A percentile compares a stretch with the other conserved stretches of the same genome.
Evolutionary conservation across 2,113 vertebrate species (phyloP).

Genomic region (Thunnus maccoyii): DNA sequence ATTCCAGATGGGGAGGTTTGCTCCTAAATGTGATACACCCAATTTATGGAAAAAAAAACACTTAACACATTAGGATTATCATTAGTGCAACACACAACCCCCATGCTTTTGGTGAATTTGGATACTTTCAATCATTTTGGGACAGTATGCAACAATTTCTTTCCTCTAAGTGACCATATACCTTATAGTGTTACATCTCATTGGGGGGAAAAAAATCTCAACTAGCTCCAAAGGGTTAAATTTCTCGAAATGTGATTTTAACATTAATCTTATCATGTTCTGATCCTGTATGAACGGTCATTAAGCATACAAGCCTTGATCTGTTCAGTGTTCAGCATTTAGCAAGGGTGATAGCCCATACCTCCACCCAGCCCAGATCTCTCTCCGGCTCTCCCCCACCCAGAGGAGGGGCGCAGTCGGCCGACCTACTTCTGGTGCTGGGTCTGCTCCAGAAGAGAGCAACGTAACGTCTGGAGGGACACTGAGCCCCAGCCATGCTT

Average conservation of each 20-base stretch:
- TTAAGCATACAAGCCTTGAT: constrained; percentile 47
- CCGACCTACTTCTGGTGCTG: constrained; percentile 78
- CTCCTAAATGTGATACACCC: constrained; percentile 22
- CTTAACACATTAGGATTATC: neutral
- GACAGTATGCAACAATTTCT: no score
- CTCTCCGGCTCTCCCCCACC: constrained; percentile 40
- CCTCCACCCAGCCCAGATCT: constrained; percentile 56
- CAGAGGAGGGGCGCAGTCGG: constrained; percentile 56
- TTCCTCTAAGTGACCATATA: neutral
- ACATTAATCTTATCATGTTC: constrained; percentile 28
- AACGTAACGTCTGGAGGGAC: constrained; percentile 82
- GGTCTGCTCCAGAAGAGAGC: constrained; percentile 68
- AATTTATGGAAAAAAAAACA: neutral
- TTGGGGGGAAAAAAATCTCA: neutral
- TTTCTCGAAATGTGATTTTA: constrained; percentile 23
- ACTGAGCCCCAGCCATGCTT: constrained; percentile 63
- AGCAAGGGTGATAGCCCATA: constrained; percentile 55
- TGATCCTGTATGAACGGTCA: constrained; percentile 44
- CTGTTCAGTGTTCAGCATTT: constrained; percentile 53
- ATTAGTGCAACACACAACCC: neutral
- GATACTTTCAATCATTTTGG: neutral
- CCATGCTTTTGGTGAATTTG: neutral
- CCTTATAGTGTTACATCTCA: neutral
- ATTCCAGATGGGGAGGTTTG: neutral
- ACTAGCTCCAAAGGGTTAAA: neutral